Conservation (phyloP, 2,797 vertebrate genomes). For the Thalassophryne amazonica region DNA sequence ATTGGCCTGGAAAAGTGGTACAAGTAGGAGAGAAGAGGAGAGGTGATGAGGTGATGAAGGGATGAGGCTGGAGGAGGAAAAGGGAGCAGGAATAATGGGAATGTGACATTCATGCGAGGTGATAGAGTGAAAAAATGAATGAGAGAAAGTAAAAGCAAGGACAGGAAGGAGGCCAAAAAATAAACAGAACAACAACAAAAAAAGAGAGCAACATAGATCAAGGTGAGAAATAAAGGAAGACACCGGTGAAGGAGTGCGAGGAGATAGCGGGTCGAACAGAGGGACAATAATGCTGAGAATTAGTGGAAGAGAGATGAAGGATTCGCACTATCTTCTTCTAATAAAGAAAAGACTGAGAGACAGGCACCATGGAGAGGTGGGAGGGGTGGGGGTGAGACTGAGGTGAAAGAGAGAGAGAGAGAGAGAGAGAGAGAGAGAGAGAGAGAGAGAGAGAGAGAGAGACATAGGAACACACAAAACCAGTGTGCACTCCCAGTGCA, state of each 20-base stretch:
- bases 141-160: constrained; percentile 27
- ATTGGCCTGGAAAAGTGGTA: constrained; percentile 26
- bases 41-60: constrained; percentile 47
- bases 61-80: constrained; percentile 32
- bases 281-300: constrained; percentile 74
- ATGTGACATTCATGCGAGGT: constrained; percentile 21
- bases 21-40: constrained; percentile 1
- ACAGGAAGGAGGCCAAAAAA: constrained; percentile 16
- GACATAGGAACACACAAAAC: constrained; percentile 18
- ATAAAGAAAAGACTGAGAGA: constrained; percentile 76
- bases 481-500: constrained; percentile 13
- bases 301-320: constrained; percentile 77
- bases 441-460: constrained; percentile 37
- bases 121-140: constrained; percentile 24
- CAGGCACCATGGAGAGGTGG: constrained; percentile 39
- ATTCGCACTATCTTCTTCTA: constrained; percentile 78
- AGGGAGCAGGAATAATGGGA: constrained; percentile 21
- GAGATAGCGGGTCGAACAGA: constrained; percentile 21
- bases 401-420: constrained; percentile 64
- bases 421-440: constrained; percentile 61
- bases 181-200: neutral
- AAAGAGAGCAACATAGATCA: constrained; percentile 42
- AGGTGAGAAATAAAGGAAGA: constrained; percentile 28
- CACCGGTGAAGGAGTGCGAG: constrained; percentile 36
- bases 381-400: constrained; percentile 48